phyloP scores from a whole-genome alignment of 2,113 vertebrate genomes.

The Argyrosomus japonicus region DNA sequence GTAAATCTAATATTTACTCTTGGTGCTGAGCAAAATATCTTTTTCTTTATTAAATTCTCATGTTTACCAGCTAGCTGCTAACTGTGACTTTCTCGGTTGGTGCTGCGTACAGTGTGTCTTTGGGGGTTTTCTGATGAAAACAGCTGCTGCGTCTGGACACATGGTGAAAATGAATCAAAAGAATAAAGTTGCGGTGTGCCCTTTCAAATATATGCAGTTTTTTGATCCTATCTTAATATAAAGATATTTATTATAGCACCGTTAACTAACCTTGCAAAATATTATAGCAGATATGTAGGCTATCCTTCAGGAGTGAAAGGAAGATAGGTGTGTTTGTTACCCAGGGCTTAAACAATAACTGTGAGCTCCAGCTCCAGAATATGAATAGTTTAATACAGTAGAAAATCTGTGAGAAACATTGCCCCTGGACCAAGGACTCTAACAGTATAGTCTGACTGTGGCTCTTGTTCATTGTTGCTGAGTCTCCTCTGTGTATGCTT shows the following conservation, averaged over 20 bases:
- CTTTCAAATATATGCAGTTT: not conserved
- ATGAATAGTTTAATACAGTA: conserved; percentile 26
- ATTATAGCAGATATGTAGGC: not conserved
- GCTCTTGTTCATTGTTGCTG: not conserved
- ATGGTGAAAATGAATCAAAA: not conserved
- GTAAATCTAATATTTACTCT: too few relatives aligned
- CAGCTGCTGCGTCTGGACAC: not conserved
- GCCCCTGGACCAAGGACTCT: conserved; percentile 41
- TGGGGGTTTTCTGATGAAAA: not conserved
- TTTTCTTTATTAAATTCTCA: not conserved
- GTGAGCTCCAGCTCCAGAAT: conserved; percentile 29
- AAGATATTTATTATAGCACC: not conserved
- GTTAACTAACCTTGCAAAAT: not conserved
- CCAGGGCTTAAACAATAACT: conserved; percentile 18
- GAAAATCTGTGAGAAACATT: conserved; percentile 35
- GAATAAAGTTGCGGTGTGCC: not conserved
- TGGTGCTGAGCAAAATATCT: not conserved
- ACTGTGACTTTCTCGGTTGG: not conserved
- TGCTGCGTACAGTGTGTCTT: not conserved
- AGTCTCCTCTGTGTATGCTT: conserved; percentile 48
- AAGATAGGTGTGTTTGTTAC: conserved; percentile 18
- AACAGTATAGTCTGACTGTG: conserved; percentile 4
- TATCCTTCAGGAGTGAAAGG: conserved; percentile 11
- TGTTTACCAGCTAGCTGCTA: not conserved
- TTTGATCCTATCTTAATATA: not conserved